A percentile compares a stretch with the other conserved stretches of the same genome.
phyloP scores from a whole-genome alignment of 2,888 invertebrate species.

The Neelides folsomi region DNA sequence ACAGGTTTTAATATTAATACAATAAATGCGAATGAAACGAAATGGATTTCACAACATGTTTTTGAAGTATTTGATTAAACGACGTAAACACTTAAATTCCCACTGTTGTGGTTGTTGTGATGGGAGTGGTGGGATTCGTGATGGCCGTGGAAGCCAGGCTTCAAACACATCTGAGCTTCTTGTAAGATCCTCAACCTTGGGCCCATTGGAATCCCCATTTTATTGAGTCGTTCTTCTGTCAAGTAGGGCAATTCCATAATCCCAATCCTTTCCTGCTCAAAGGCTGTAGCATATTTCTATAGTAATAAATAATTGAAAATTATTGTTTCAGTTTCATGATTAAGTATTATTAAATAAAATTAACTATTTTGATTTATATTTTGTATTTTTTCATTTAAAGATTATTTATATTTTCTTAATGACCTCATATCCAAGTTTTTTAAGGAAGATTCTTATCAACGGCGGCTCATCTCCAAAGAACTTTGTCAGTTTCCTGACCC shows the following conservation, averaged over 20 bases:
- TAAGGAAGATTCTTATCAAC: constrained; percentile 70
- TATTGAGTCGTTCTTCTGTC: constrained; percentile 72
- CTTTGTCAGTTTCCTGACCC: constrained; percentile 77
- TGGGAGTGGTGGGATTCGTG: constrained; percentile 19
- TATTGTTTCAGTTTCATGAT: neutral
- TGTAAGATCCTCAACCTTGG: constrained; percentile 75
- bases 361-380: neutral
- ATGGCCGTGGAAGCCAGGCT: constrained; percentile 20
- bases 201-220: constrained; percentile 79
- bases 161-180: constrained; percentile 47
- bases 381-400: no score
- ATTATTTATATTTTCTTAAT: constrained; percentile 16
- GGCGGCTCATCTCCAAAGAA: constrained; percentile 91
- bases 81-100: constrained; percentile 42
- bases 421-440: constrained; percentile 84
- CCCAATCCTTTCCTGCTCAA: constrained; percentile 74
- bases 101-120: constrained; percentile 18
- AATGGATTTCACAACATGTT: no score
- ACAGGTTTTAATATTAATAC: neutral
- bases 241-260: constrained; percentile 82
- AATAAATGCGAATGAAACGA: no score
- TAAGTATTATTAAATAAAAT: no score
- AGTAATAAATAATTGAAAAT: constrained; percentile 18
- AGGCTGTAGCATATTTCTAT: constrained; percentile 71
- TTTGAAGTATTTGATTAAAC: constrained; percentile 36